Conservation (phyloP, 2,888 invertebrate genomes). For the Yponomeuta evonymella region DNA sequence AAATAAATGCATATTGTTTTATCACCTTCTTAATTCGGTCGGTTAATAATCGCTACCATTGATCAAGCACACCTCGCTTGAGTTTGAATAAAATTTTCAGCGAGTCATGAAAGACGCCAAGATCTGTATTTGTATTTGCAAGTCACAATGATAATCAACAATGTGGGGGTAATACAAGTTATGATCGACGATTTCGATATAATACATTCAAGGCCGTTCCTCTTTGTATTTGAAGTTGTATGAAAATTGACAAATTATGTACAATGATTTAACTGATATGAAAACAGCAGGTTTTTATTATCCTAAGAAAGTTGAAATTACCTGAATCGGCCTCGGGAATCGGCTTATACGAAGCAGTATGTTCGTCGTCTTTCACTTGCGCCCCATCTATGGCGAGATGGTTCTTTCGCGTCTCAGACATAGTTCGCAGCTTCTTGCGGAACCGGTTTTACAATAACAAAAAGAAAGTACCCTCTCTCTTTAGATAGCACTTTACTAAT, state of each 20-base stretch:
- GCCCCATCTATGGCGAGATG: slow-evolving; percentile 64
- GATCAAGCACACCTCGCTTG: neutral
- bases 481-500: slow-evolving; percentile 31
- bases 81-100: neutral
- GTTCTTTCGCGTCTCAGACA: slow-evolving; percentile 64
- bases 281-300: neutral
- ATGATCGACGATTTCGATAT: neutral
- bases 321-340: slow-evolving; percentile 61
- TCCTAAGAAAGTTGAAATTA: neutral
- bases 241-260: neutral
- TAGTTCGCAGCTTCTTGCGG: slow-evolving; percentile 32
- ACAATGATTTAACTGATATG: neutral
- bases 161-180: slow-evolving; percentile 22
- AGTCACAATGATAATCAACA: slow-evolving; percentile 18
- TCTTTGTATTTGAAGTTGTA: neutral
- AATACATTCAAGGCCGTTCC: neutral
- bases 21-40: slow-evolving; percentile 11
- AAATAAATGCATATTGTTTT: neutral
- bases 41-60: neutral
- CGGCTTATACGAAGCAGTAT: slow-evolving; percentile 70
- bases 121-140: neutral
- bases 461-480: slow-evolving; percentile 39
- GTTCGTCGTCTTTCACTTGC: slow-evolving; percentile 69
- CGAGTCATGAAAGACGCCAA: neutral
- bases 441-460: slow-evolving; percentile 39